phyloP scores from a whole-genome alignment of 2,888 invertebrate species.

The Parnassius apollo region DNA sequence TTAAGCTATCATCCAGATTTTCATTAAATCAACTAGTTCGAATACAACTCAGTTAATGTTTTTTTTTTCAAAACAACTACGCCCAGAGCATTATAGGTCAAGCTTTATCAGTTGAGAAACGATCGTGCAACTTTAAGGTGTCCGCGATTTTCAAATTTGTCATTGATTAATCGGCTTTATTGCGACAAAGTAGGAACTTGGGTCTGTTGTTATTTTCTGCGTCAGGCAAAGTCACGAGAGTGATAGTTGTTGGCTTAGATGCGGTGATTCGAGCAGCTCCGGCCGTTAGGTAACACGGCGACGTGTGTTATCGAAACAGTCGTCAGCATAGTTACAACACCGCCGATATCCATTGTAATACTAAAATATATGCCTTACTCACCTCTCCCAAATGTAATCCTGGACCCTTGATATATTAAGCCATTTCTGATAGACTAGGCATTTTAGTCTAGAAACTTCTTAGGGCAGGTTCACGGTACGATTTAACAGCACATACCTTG shows the following conservation, averaged over 20 bases:
- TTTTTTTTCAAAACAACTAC: neutral
- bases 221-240: conserved; percentile 7
- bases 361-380: too few species aligned
- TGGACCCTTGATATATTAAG: too few species aligned
- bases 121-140: neutral
- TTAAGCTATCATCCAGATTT: too few species aligned
- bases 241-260: conserved; percentile 3
- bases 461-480: too few species aligned
- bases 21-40: too few species aligned
- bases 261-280: too few species aligned
- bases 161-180: conserved; percentile 9
- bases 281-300: conserved; percentile 1
- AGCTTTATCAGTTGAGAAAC: conserved; percentile 8
- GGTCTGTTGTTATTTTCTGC: conserved; percentile 4
- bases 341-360: too few species aligned
- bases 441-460: too few species aligned
- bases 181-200: conserved; percentile 2
- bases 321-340: neutral
- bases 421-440: too few species aligned
- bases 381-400: neutral
- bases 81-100: conserved; percentile 18
- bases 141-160: conserved; percentile 1
- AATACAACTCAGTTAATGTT: too few species aligned
- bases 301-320: conserved; percentile 12
- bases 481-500: too few species aligned